phyloP scores from a whole-genome alignment of 92 coral and sea anemone species.

The Ricordea florida region DNA sequence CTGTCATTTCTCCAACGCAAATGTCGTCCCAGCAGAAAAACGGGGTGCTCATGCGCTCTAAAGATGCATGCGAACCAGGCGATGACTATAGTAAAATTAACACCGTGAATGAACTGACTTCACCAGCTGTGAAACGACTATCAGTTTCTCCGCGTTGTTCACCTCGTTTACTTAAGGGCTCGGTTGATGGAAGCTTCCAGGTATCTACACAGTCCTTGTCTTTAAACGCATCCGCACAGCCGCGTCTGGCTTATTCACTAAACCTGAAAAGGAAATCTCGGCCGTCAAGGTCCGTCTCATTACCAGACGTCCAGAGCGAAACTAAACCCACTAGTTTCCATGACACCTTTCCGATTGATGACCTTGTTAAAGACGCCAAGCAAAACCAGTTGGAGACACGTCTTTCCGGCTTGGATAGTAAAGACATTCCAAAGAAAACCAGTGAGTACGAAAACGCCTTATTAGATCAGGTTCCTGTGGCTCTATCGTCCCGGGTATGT shows the following conservation, averaged over 20 bases:
- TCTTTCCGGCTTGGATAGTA: too few relatives aligned
- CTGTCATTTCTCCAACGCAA: slow-evolving; percentile 2
- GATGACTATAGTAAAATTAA: neutral
- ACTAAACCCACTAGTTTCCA: too few relatives aligned
- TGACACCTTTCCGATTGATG: too few relatives aligned
- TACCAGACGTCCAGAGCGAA: neutral
- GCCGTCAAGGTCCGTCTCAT: neutral
- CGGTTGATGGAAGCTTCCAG: neutral
- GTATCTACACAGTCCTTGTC: neutral
- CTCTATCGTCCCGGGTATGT: neutral
- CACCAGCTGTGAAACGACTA: neutral
- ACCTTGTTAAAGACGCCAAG: too few relatives aligned
- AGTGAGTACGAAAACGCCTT: too few relatives aligned
- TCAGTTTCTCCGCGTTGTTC: slow-evolving; percentile 2
- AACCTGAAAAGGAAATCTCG: neutral
- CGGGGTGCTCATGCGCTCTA: neutral
- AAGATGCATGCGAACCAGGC: neutral
- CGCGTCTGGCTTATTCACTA: neutral
- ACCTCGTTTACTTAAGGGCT: neutral
- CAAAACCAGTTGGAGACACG: too few relatives aligned
- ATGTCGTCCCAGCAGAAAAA: neutral
- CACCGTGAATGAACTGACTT: neutral
- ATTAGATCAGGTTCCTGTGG: neutral
- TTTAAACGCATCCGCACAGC: neutral
- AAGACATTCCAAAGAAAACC: too few relatives aligned